A percentile compares a stretch with the other conserved stretches of the same genome.
Conservation (phyloP, 2,113 vertebrate species). For the Ascaphus truei region DNA sequence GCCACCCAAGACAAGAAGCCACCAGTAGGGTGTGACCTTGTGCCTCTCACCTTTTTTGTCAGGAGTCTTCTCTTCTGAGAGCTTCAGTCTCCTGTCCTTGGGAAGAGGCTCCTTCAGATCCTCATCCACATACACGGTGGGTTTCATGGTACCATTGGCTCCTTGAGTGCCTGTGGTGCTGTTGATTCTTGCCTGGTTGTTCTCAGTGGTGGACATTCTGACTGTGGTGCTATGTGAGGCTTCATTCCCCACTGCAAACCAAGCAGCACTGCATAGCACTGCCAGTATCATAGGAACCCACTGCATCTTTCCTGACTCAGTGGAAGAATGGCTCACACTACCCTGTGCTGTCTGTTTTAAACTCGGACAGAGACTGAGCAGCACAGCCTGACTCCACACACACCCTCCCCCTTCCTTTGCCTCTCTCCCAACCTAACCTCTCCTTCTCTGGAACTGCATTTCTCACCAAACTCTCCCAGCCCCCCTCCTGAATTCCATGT, state of each 20-base stretch:
- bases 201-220: background rate
- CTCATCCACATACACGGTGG: background rate
- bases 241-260: background rate
- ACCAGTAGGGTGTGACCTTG: background rate
- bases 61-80: background rate
- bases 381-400: background rate
- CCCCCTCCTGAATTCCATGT: constrained; percentile 7
- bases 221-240: background rate
- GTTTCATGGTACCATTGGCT: background rate
- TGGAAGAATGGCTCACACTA: background rate
- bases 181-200: background rate
- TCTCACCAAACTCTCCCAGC: background rate
- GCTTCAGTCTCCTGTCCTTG: background rate
- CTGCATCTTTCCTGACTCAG: background rate
- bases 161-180: background rate
- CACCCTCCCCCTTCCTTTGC: background rate
- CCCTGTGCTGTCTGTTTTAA: background rate
- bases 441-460: background rate
- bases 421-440: constrained; percentile 1
- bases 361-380: background rate
- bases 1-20: background rate
- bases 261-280: background rate
- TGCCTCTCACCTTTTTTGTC: constrained; percentile 13
- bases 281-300: background rate
- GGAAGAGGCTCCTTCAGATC: background rate